Conservation (phyloP, 2,888 invertebrate genomes). For the Corythucha ciliata region DNA sequence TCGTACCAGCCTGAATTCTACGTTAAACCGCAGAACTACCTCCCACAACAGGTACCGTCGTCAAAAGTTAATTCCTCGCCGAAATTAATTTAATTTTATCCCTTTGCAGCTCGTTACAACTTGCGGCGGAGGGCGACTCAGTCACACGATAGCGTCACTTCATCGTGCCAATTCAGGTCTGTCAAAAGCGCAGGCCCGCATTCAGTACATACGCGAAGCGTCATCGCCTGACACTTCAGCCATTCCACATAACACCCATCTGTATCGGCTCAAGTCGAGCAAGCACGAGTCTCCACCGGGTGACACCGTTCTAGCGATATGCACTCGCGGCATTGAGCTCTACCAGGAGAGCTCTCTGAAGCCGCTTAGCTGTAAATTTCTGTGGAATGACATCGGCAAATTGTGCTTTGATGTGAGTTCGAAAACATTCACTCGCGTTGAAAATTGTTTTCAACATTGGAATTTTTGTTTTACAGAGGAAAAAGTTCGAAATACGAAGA, state of each 20-base stretch:
- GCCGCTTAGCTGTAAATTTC: constrained; percentile 63
- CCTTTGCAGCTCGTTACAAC: constrained; percentile 37
- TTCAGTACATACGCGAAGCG: constrained; percentile 61
- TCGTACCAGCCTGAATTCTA: constrained; percentile 37
- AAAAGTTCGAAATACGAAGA: constrained; percentile 92
- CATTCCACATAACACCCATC: constrained; percentile 70
- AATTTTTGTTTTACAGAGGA: constrained; percentile 49
- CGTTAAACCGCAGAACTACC: constrained; percentile 26
- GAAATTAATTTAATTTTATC: constrained; percentile 8
- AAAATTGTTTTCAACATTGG: constrained; percentile 1
- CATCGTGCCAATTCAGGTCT: constrained; percentile 75
- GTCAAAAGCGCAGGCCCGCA: constrained; percentile 69
- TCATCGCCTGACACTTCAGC: constrained; percentile 42
- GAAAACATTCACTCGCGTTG: not conserved
- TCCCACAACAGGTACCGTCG: constrained; percentile 29
- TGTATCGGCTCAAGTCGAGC: constrained; percentile 71
- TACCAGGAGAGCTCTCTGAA: constrained; percentile 46
- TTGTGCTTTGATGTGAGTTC: constrained; percentile 73
- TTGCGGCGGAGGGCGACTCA: constrained; percentile 42
- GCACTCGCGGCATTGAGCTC: constrained; percentile 84
- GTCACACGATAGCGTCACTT: constrained; percentile 57
- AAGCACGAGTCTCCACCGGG: constrained; percentile 60
- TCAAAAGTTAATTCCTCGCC: not conserved
- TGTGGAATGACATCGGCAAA: constrained; percentile 93
- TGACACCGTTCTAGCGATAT: constrained; percentile 75